A percentile compares a stretch with the other conserved stretches of the same genome.
Evolutionary conservation across 2,888 invertebrate genomes (phyloP).

Genomic region (Agrochola lota): DNA sequence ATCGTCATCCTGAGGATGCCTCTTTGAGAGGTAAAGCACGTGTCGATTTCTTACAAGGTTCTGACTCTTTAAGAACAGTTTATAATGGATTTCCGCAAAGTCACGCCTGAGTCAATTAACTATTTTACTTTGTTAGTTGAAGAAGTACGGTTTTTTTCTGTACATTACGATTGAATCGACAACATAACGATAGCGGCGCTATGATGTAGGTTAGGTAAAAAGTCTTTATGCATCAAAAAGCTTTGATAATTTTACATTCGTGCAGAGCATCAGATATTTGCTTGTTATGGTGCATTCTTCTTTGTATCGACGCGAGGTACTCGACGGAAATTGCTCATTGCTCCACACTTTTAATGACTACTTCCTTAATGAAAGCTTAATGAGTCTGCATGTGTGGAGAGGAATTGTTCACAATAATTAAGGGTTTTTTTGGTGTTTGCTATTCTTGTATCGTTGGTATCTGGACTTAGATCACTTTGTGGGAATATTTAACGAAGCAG

Average conservation of each 20-base stretch:
- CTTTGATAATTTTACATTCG: conserved; percentile 50
- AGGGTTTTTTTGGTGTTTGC: conserved; percentile 37
- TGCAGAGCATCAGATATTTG: conserved; percentile 57
- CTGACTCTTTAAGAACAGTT: too few relatives aligned
- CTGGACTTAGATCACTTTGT: conserved; percentile 2
- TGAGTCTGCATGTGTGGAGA: conserved; percentile 77
- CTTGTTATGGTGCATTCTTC: conserved; percentile 67
- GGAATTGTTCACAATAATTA: conserved; percentile 62
- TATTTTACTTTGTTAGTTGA: not conserved
- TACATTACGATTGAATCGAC: conserved; percentile 5
- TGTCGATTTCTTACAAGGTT: too few relatives aligned
- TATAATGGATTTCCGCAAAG: too few relatives aligned
- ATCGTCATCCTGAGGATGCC: too few relatives aligned
- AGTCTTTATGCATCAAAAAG: conserved; percentile 57
- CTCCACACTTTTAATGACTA: conserved; percentile 85
- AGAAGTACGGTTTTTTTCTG: conserved; percentile 21
- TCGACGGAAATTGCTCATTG: conserved; percentile 86
- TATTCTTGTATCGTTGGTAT: conserved; percentile 43
- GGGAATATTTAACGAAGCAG: not conserved
- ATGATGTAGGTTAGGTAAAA: conserved; percentile 15
- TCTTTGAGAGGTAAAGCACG: too few relatives aligned
- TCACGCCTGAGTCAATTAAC: too few relatives aligned
- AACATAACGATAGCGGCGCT: not conserved
- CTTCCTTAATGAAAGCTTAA: conserved; percentile 87
- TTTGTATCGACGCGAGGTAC: conserved; percentile 67